phyloP scores from a whole-genome alignment of 1,140 invertebrate genomes.

The Halyomorpha halys region DNA sequence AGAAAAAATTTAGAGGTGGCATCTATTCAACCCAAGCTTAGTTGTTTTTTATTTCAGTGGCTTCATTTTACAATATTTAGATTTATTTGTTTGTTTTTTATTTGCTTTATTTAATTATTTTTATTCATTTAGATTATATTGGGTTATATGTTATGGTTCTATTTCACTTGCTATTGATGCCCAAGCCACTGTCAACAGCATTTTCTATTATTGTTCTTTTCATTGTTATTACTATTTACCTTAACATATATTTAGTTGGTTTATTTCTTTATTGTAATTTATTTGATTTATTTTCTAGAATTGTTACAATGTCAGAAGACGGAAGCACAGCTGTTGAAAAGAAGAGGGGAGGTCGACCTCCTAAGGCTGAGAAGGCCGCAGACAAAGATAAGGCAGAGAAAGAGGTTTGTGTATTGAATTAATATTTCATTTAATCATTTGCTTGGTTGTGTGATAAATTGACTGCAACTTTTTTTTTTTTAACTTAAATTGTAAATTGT shows the following conservation, averaged over 20 bases:
- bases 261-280: background rate
- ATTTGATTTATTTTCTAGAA: background rate
- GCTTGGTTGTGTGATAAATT: background rate
- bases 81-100: too few relatives aligned
- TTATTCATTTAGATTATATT: too few relatives aligned
- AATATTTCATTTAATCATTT: background rate
- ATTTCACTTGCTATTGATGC: too few relatives aligned
- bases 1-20: too few relatives aligned
- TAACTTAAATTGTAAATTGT: too few relatives aligned
- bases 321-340: constrained; percentile 1
- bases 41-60: too few relatives aligned
- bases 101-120: too few relatives aligned
- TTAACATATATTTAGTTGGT: background rate
- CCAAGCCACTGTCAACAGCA: too few relatives aligned
- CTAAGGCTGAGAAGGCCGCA: constrained; percentile 2
- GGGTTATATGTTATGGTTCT: too few relatives aligned
- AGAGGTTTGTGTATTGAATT: background rate
- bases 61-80: too few relatives aligned
- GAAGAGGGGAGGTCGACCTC: constrained; percentile 5
- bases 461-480: too few relatives aligned
- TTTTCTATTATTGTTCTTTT: background rate
- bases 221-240: background rate
- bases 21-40: too few relatives aligned
- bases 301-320: constrained; percentile 3
- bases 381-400: background rate